Percentiles rank a stretch among this genome's conserved stretches.
Conservation (phyloP, 2,113 vertebrate genomes). For the Brachyhypopomus occidentalis region DNA sequence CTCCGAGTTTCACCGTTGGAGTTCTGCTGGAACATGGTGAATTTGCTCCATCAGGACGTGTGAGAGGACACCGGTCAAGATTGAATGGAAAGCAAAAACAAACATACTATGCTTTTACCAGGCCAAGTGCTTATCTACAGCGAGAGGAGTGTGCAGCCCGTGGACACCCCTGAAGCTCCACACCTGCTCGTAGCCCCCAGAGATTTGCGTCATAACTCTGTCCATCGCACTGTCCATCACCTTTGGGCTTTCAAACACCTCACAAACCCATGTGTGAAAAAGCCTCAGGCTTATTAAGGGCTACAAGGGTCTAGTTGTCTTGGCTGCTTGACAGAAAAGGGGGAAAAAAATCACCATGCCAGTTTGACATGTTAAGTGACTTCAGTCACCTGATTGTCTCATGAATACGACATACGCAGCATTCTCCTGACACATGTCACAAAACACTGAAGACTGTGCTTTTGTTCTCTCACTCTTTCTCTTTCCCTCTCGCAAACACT, state of each 20-base stretch:
- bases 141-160: too few relatives aligned
- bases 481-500: too few relatives aligned
- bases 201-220: neutral
- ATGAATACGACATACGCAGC: neutral
- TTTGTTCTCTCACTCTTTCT: neutral
- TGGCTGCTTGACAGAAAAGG: constrained; percentile 13
- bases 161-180: neutral
- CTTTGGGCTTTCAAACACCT: too few relatives aligned
- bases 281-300: neutral
- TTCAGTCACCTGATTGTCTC: constrained; percentile 39
- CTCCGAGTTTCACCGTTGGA: too few relatives aligned
- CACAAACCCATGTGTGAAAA: neutral
- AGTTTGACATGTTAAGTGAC: constrained; percentile 44
- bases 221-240: neutral
- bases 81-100: neutral
- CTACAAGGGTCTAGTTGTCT: neutral
- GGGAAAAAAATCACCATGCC: constrained; percentile 38
- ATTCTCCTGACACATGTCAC: constrained; percentile 6
- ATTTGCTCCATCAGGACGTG: neutral
- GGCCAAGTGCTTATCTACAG: neutral
- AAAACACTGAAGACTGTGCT: neutral
- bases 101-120: neutral
- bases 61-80: neutral
- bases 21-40: neutral
- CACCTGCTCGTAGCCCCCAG: neutral